Conservation (phyloP, 2,888 invertebrate genomes). For the Drosophila testacea region DNA sequence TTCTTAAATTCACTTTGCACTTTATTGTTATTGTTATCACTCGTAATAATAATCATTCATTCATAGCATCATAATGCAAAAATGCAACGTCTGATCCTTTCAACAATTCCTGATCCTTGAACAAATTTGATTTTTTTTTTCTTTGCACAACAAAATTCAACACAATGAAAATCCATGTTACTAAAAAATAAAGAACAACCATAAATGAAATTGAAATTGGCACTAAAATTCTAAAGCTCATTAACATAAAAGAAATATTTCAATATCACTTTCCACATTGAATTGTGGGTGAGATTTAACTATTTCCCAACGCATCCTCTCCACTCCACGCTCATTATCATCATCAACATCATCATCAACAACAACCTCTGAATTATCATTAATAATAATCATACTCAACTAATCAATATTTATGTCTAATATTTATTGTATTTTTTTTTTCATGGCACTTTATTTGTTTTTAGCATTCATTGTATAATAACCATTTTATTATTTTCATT, state of each 20-base stretch:
- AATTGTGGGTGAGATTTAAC: constrained; percentile 44
- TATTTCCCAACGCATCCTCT: constrained; percentile 62
- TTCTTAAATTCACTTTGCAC: constrained; percentile 28
- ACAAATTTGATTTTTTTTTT: constrained; percentile 14
- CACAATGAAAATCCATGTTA: constrained; percentile 8
- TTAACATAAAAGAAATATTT: constrained; percentile 59
- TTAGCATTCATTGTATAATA: background rate
- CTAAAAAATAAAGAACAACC: constrained; percentile 15
- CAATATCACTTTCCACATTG: constrained; percentile 37
- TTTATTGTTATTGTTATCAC: constrained; percentile 38
- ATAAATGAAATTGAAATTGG: constrained; percentile 45
- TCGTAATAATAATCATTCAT: background rate
- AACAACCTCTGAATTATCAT: constrained; percentile 10
- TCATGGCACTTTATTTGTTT: constrained; percentile 12
- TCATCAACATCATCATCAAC: constrained; percentile 11
- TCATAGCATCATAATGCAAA: background rate
- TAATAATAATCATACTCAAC: constrained; percentile 3
- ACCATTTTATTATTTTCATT: constrained; percentile 1
- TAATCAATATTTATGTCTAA: constrained; percentile 5
- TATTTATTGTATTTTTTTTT: background rate
- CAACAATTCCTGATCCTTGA: constrained; percentile 7
- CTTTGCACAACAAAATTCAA: constrained; percentile 25
- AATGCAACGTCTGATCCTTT: constrained; percentile 9
- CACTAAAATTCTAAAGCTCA: constrained; percentile 51
- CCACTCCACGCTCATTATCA: constrained; percentile 62